Conservation (phyloP, 1,140 invertebrate species). For the Papilio glaucus region DNA sequence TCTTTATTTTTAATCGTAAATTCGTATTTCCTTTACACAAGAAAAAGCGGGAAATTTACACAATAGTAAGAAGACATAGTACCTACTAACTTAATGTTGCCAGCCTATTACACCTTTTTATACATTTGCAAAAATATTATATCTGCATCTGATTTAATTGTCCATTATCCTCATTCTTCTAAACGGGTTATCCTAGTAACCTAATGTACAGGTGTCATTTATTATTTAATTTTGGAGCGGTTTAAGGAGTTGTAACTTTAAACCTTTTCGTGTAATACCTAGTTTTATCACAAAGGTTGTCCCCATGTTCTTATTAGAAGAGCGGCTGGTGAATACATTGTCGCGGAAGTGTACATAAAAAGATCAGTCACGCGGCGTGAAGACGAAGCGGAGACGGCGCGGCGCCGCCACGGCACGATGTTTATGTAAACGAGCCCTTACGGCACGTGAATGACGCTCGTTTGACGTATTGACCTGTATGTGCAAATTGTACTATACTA, state of each 20-base stretch:
- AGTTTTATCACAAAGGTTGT: background rate
- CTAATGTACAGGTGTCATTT: too few species aligned
- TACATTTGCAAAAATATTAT: too few species aligned
- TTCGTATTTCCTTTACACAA: background rate
- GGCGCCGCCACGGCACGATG: conserved; percentile 21
- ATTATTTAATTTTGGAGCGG: too few species aligned
- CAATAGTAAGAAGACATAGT: background rate
- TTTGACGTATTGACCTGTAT: background rate
- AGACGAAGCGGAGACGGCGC: conserved; percentile 24
- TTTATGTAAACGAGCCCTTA: conserved; percentile 29
- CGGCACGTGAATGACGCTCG: conserved; percentile 11
- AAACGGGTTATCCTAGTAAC: too few species aligned
- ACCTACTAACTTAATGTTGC: too few species aligned
- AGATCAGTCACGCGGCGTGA: conserved; percentile 8
- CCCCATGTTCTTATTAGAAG: background rate
- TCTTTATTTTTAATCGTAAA: conserved; percentile 20
- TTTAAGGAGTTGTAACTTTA: background rate
- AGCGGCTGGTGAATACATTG: conserved; percentile 13
- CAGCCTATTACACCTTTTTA: too few species aligned
- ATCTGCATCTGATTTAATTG: too few species aligned
- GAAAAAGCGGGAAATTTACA: background rate
- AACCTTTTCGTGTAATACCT: background rate
- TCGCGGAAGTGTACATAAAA: conserved; percentile 16
- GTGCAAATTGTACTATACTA: background rate
- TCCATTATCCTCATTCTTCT: too few species aligned